Evolutionary conservation across 2,888 invertebrate species (phyloP).

Genomic region (Apamea epomidion): DNA sequence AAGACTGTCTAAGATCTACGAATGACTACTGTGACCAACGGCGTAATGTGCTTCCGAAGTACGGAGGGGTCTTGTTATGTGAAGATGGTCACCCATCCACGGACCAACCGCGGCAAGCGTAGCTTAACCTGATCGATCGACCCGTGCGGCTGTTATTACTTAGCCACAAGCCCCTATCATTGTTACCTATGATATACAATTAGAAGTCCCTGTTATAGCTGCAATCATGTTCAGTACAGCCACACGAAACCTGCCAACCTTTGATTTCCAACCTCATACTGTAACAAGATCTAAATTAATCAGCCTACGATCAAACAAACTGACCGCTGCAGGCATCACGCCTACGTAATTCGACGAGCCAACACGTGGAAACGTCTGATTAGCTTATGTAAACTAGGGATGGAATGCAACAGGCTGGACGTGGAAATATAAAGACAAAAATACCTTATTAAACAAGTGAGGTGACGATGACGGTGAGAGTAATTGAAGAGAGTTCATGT

Average conservation of each 20-base stretch:
- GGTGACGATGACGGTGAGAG: too few relatives aligned
- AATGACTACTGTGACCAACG: too few relatives aligned
- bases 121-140: not conserved
- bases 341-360: not conserved
- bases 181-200: not conserved
- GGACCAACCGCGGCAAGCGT: not conserved
- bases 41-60: too few relatives aligned
- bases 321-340: not conserved
- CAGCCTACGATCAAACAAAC: not conserved
- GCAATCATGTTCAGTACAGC: not conserved
- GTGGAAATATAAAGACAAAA: not conserved
- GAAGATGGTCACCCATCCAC: not conserved
- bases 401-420: not conserved
- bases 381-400: slow-evolving; percentile 23
- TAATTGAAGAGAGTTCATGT: too few relatives aligned
- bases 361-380: slow-evolving; percentile 14
- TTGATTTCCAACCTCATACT: not conserved
- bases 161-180: not conserved
- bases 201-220: not conserved
- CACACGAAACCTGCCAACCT: not conserved
- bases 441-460: too few relatives aligned
- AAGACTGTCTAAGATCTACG: too few relatives aligned
- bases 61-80: too few relatives aligned
- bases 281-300: slow-evolving; percentile 1
- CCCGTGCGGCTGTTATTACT: not conserved